Evolutionary conservation across 2,797 vertebrate genomes (phyloP), one percentile per base, ranked within the genome.

Genomic region (Acestrorhynchus altus): DNA sequence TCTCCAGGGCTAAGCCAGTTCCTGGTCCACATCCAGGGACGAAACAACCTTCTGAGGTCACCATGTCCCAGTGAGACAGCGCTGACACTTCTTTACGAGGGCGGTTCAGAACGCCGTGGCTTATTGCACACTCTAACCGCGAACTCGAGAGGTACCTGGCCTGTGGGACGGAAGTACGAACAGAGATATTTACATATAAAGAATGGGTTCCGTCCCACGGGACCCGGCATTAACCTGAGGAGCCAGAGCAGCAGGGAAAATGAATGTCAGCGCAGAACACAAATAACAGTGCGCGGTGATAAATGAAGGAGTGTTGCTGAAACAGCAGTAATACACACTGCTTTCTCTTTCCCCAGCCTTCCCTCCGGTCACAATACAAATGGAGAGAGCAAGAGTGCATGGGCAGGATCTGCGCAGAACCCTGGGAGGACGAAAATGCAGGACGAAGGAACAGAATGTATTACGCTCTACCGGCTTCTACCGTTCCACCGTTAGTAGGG

Each of bases 141-240:
- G 2, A 18, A 61, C 61, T 6, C 12, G 35, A 63, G 20, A 51
- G 28, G 6, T 18, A 35, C 26, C 22, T 13, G 24, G 1, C 1
- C 52, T 12, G 28, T 2, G 28, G 24, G 13, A 26, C 16, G 24
- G 15, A 8, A 31, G 56, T 6, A 35, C 6, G 31, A 2, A 6
- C 6, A 35, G 31, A 35, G 31, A 35, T 35, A 35, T 35, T 2
- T 35, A 28, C 56, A 31, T 31, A 28, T 7, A 59, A 12, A 31
- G 56, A 28, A 59, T 26, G 24, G 12, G 13, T 10, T 72, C n/a
- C 5, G 2, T 13, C 54, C 24, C 40, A 35, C 12, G 52, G 20
- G n/a, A 46, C 26, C 51, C 59, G 42, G 56, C 54, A 47, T 75
- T 56, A 22, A 56, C 61, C 39, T 66, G 61, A 46, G 40, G 18